Evolutionary conservation across 2,888 invertebrate species (phyloP).

Genomic region (Operophtera brumata): DNA sequence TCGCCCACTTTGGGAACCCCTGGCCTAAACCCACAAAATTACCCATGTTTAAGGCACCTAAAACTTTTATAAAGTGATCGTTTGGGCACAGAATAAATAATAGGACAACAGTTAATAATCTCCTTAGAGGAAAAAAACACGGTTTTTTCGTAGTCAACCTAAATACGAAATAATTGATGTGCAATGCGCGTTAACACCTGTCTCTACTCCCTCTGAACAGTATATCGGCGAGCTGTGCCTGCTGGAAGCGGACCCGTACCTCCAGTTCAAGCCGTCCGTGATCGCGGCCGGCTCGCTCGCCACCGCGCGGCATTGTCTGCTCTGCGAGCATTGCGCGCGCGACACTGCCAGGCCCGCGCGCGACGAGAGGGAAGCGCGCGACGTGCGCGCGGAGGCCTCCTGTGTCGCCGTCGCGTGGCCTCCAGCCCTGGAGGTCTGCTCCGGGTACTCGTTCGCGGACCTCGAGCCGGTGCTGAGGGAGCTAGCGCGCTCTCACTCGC

Average conservation of each 20-base stretch:
- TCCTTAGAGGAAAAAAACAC: too few relatives aligned
- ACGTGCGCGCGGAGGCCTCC: slow-evolving; percentile 12
- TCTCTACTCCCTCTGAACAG: slow-evolving; percentile 57
- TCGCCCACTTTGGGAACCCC: too few relatives aligned
- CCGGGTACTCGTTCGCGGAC: slow-evolving; percentile 84
- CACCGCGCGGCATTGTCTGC: slow-evolving; percentile 87
- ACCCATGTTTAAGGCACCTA: too few relatives aligned
- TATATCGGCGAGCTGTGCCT: slow-evolving; percentile 92
- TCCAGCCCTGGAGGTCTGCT: slow-evolving; percentile 80
- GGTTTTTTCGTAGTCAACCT: too few relatives aligned
- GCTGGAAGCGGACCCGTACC: slow-evolving; percentile 92
- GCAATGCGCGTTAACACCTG: too few relatives aligned
- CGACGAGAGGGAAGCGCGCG: neutral
- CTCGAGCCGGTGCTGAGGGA: slow-evolving; percentile 84
- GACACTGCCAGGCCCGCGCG: slow-evolving; percentile 2
- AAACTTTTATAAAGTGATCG: too few relatives aligned
- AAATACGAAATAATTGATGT: too few relatives aligned
- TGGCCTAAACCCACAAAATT: too few relatives aligned
- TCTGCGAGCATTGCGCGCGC: slow-evolving; percentile 56
- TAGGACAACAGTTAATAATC: too few relatives aligned
- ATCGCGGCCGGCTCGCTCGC: slow-evolving; percentile 91
- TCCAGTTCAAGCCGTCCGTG: slow-evolving; percentile 90
- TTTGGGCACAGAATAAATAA: too few relatives aligned
- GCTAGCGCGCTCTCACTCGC: slow-evolving; percentile 85
- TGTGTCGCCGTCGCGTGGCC: slow-evolving; percentile 83